Evolutionary conservation across 2,113 vertebrate species (phyloP), one percentile per base, ranked within the genome.

Genomic region (Poeciliopsis prolifica): DNA sequence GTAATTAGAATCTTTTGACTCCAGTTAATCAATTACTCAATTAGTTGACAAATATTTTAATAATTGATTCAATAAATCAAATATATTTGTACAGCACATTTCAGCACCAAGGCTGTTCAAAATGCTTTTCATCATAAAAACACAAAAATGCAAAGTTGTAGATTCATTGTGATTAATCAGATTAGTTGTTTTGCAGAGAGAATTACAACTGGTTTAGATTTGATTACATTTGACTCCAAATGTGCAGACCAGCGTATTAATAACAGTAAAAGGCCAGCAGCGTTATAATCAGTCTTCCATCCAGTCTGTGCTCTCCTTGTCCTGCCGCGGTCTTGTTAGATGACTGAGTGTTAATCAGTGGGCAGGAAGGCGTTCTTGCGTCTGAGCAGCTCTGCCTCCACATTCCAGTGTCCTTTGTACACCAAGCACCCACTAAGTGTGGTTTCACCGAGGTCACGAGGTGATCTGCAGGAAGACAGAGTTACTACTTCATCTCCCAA

Each of bases 321-420:
- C 24, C 6, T 7, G 17, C 48, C 4, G 4, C 35, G 73, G 6
- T n/a, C 69, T 24, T 28, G 68, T 63, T 15, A 13, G 60, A 71
- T 30, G 77, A 79, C 74, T 33, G 74, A 72, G 64, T 74, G 84
- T 84, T 75, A 51, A 79, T 73, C 65, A 64, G 84, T 72, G 74
- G 82, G 80, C 80, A 74, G 42, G 65, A 72, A 72, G 77, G 72
- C 86, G 76, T 90, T 88, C 70, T 48, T 64, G 40, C 33, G 74
- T 74, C 66, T 84, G 66, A 76, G 77, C 64, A 68, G 70, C 76
- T 74, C 76, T 2, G 63, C 83, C 77, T 80, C 84, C 81, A 74
- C 86, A 87, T 86, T 85, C 82, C 76, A 83, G 62, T 70, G 3
- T 64, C 5, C 66, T 63, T 86, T 79, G 75, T 81, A 60, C 72